Evolutionary conservation across 2,113 vertebrate genomes (phyloP).

Genomic region (Drymodes brunneopygia): DNA sequence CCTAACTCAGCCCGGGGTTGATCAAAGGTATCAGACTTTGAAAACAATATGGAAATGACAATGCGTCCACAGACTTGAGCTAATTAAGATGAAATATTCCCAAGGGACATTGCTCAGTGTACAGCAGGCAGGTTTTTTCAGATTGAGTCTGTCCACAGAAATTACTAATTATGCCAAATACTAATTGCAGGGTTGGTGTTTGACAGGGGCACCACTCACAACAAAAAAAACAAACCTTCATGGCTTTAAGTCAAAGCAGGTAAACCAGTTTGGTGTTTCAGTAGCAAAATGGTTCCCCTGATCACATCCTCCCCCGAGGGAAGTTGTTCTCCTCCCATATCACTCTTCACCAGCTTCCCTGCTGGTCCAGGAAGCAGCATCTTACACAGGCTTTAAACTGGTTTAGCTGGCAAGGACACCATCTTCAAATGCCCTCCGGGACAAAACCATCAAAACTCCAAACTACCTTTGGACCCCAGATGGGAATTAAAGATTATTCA

Average conservation of each 20-base stretch:
- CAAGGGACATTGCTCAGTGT: neutral
- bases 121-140: neutral
- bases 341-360: neutral
- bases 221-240: neutral
- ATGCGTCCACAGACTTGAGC: neutral
- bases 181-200: neutral
- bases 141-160: neutral
- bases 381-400: neutral
- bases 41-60: neutral
- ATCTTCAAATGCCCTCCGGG: neutral
- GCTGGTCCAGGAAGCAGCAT: fast-evolving
- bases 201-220: neutral
- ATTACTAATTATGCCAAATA: neutral
- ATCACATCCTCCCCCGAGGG: neutral
- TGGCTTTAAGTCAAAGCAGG: neutral
- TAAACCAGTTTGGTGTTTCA: neutral
- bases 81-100: neutral
- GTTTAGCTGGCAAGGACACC: neutral
- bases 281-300: neutral
- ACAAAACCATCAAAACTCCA: neutral
- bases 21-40: neutral
- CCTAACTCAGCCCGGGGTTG: neutral
- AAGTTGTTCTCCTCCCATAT: neutral
- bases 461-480: neutral
- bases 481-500: neutral